Base-by-base conservation (phyloP, 2,888 invertebrate genomes). In the Acanthoscelides obtectus region DNA sequence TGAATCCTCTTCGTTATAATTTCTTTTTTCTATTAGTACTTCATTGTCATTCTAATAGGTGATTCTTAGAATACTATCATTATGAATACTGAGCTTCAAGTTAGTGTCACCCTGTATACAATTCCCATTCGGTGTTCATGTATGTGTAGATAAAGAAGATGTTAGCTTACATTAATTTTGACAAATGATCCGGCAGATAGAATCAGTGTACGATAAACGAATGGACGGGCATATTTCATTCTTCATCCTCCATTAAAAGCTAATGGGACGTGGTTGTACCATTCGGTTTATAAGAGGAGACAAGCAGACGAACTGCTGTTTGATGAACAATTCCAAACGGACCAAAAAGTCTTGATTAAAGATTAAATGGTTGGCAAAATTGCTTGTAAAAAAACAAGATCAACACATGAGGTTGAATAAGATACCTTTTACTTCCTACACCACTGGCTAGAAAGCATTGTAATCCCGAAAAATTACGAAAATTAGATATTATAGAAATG, bases 161-260 rank as follows among this genome's bases (percentile, higher is more conserved):
- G 71, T 71, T 69, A 69, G 71, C 72, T 70, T 72, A 72, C 71
- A 74, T 72, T 71, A 72, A 70, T 72, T 72, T 71, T 70, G 74
- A 74, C 74, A 74, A 74, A 74, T 74, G 74, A 74, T 72, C 70
- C 66, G 68, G 67, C 67, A 67, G 74, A 74, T 74, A 68, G 71
- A 72, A 72, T 74, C 74, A 45, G 45, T 45, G 45, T 74, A 67
- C 8, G 69, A 70, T 72, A 72, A 74, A 72, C 70, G 72, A 22
- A 66, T 19, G 72, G 25, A 66, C 20, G 27, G 69, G 67, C 72
- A 70, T 74, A 68, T 69, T 71, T 74, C 72, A 74, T 74, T 67
- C 22, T 69, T 22, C 68, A 67, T 70, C 64, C 67, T 70, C 67
- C 65, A 64, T 70, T 22, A 64, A 45, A 63, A 67, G 22, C 68